These are phyloP conservation scores for Drosophila willistoni DNA, from an alignment of 1,140 invertebrate genomes.

Conservation along the genomic window DNA sequence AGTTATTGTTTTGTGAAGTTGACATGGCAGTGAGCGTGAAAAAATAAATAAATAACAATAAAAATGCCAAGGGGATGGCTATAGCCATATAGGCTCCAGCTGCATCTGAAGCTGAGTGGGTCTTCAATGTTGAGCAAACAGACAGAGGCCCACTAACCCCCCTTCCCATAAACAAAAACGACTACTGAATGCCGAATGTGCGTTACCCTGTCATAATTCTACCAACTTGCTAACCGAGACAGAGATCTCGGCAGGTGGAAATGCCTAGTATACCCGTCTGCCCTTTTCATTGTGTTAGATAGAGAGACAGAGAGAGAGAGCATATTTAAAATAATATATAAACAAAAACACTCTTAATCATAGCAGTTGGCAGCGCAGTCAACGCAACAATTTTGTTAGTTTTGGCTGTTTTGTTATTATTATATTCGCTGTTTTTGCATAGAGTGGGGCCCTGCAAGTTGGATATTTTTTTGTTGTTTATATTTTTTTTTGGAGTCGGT, in stretches of 20 bases:
- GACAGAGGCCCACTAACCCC: conserved; percentile 3
- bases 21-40: conserved; percentile 75
- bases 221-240: too few species aligned
- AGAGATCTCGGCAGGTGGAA: too few species aligned
- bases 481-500: conserved; percentile 20
- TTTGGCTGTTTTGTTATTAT: conserved; percentile 3
- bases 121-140: conserved; percentile 72
- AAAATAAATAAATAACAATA: conserved; percentile 77
- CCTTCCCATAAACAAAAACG: conserved; percentile 26
- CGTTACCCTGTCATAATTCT: background rate
- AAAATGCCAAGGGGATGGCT: conserved; percentile 36
- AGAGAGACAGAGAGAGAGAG: background rate
- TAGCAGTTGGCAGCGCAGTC: conserved; percentile 41
- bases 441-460: conserved; percentile 16
- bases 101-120: background rate
- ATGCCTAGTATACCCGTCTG: background rate
- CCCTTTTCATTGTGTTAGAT: background rate
- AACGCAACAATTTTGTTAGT: conserved; percentile 28
- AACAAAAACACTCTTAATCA: conserved; percentile 55
- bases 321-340: conserved; percentile 48
- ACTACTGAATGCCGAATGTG: background rate
- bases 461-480: conserved; percentile 10
- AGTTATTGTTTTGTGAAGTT: conserved; percentile 34
- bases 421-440: conserved; percentile 19
- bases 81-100: too few species aligned